Conservation (phyloP, 2,797 vertebrate genomes). For the Nasua narica region DNA sequence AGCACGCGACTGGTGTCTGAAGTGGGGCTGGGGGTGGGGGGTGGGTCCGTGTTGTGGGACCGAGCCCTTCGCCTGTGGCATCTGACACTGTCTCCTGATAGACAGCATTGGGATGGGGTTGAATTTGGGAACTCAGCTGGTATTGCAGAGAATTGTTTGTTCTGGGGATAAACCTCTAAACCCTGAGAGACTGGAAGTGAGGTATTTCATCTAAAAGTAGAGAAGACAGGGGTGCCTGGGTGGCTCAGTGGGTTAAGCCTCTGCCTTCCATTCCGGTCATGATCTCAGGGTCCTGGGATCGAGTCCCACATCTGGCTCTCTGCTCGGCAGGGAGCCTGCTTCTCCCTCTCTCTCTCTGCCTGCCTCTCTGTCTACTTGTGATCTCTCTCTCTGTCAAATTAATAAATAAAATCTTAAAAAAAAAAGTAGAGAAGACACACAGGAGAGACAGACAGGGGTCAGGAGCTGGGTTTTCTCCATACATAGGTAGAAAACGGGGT, state of each 20-base stretch:
- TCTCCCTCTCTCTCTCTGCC: too few species aligned
- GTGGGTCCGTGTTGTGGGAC: neutral
- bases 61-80: neutral
- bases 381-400: too few species aligned
- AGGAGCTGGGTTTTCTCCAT: neutral
- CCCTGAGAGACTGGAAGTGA: neutral
- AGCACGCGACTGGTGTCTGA: too few species aligned
- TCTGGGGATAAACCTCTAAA: neutral
- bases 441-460: neutral
- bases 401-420: too few species aligned
- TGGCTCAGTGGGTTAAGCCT: too few species aligned
- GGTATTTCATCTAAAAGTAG: too few species aligned
- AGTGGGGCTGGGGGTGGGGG: neutral
- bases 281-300: too few species aligned
- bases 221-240: neutral
- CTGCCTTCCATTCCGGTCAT: too few species aligned
- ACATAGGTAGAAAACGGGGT: neutral
- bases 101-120: neutral
- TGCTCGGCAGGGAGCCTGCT: too few species aligned
- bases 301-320: too few species aligned
- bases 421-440: neutral
- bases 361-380: too few species aligned
- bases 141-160: too few species aligned
- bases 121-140: neutral
- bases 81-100: neutral